A percentile compares a stretch with the other conserved stretches of the same genome.
phyloP scores from a whole-genome alignment of 1,140 invertebrate species.

The Drosophila auraria region DNA sequence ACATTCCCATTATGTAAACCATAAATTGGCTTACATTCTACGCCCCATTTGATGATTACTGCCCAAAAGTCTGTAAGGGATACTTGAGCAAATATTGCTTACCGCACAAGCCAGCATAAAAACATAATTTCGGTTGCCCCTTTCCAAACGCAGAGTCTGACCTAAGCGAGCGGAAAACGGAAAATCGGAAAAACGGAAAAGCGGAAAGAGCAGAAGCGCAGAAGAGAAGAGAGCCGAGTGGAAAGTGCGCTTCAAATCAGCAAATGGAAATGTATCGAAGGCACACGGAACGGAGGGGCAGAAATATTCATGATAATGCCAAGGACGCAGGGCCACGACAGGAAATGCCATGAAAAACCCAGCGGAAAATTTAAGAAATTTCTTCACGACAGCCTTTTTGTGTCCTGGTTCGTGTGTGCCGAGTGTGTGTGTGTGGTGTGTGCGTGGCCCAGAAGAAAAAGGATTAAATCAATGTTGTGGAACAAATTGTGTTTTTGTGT shows the following conservation, averaged over 20 bases:
- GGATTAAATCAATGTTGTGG: conserved; percentile 69
- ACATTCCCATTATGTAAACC: background rate
- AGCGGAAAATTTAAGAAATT: conserved; percentile 63
- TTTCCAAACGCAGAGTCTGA: conserved; percentile 25
- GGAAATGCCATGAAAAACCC: conserved; percentile 53
- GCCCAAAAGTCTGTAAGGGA: conserved; percentile 29
- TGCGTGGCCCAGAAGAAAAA: conserved; percentile 54
- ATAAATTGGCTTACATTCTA: conserved; percentile 7
- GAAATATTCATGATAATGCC: conserved; percentile 63
- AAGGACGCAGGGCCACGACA: conserved; percentile 38
- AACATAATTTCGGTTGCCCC: conserved; percentile 47
- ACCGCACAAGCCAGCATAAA: conserved; percentile 46
- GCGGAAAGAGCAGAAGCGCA: conserved; percentile 2
- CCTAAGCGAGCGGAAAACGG: conserved; percentile 57
- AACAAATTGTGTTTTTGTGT: conserved; percentile 58
- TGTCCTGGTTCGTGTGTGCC: conserved; percentile 10
- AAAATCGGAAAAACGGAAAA: conserved; percentile 14
- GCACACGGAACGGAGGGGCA: conserved; percentile 21
- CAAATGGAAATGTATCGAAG: conserved; percentile 61
- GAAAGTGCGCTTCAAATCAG: conserved; percentile 63
- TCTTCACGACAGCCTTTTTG: conserved; percentile 44
- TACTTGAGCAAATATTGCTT: conserved; percentile 50
- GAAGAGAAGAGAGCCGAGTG: conserved; percentile 17
- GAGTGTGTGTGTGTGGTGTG: conserved; percentile 25
- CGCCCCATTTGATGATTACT: conserved; percentile 41